Percentiles rank a stretch among this genome's conserved stretches.
phyloP scores from a whole-genome alignment of 2,888 invertebrate species.

The Nephrotoma appendiculata region DNA sequence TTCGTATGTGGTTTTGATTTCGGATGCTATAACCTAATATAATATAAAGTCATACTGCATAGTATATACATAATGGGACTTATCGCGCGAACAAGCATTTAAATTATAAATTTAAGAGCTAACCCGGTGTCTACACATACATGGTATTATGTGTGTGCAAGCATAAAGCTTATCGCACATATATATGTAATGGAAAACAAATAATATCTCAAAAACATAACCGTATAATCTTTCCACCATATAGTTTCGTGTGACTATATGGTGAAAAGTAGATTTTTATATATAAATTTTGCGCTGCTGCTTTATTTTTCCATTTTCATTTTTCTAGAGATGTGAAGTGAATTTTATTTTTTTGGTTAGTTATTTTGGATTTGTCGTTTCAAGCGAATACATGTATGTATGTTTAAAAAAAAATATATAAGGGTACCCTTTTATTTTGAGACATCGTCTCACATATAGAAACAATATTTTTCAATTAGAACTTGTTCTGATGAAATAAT shows the following conservation, averaged over 20 bases:
- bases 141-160: background rate
- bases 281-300: background rate
- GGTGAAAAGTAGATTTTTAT: background rate
- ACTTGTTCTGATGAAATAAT: slow-evolving; percentile 35
- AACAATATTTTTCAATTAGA: slow-evolving; percentile 37
- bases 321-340: background rate
- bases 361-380: background rate
- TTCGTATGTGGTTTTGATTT: background rate
- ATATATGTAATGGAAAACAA: background rate
- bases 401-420: background rate
- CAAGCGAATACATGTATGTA: background rate
- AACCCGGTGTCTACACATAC: background rate
- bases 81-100: background rate
- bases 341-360: background rate
- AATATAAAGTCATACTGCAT: background rate
- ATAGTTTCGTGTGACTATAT: background rate
- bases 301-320: background rate
- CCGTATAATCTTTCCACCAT: background rate
- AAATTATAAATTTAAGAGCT: background rate
- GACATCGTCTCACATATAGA: slow-evolving; percentile 15
- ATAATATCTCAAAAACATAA: background rate
- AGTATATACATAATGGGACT: background rate
- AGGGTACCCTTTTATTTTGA: background rate
- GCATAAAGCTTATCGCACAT: background rate
- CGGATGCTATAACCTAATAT: background rate